A percentile compares a stretch with the other conserved stretches of the same genome.
These are phyloP conservation scores for Cataglyphis albicans DNA, from an alignment of 2,888 invertebrate species.

Conservation along the genomic window DNA sequence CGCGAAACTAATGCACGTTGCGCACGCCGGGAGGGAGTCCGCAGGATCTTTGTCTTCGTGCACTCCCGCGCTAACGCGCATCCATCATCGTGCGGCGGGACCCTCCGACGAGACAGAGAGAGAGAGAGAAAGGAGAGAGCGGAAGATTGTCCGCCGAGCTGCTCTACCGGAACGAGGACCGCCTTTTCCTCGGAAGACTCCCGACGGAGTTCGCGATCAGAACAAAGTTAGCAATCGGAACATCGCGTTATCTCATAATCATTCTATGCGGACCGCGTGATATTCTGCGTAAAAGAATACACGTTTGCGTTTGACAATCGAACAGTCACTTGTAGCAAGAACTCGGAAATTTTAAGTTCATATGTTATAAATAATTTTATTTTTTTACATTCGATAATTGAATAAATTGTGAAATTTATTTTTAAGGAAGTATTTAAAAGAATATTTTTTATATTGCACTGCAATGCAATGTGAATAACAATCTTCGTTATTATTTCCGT, in stretches of 20 bases:
- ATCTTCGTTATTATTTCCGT: neutral
- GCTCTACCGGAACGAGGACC: constrained; percentile 36
- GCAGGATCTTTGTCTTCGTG: constrained; percentile 82
- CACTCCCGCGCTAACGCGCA: constrained; percentile 84
- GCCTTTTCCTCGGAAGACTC: constrained; percentile 15
- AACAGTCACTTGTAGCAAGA: neutral
- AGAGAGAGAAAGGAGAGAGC: constrained; percentile 15
- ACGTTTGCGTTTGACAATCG: neutral
- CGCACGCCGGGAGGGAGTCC: constrained; percentile 81
- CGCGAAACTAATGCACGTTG: constrained; percentile 83
- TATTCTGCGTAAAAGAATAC: neutral
- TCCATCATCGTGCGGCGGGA: constrained; percentile 78
- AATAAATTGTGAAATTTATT: neutral
- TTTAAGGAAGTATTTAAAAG: neutral
- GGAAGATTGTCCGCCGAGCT: constrained; percentile 38
- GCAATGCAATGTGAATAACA: neutral
- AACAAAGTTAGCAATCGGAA: neutral
- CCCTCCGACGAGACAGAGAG: constrained; percentile 61
- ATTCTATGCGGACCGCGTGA: neutral
- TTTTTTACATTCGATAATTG: neutral
- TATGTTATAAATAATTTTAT: neutral
- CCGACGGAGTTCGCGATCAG: constrained; percentile 5
- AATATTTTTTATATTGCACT: neutral
- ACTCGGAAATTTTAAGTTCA: neutral
- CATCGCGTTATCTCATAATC: neutral